Conservation (phyloP, 2,888 invertebrate genomes). For the Bembecia ichneumoniformis region DNA sequence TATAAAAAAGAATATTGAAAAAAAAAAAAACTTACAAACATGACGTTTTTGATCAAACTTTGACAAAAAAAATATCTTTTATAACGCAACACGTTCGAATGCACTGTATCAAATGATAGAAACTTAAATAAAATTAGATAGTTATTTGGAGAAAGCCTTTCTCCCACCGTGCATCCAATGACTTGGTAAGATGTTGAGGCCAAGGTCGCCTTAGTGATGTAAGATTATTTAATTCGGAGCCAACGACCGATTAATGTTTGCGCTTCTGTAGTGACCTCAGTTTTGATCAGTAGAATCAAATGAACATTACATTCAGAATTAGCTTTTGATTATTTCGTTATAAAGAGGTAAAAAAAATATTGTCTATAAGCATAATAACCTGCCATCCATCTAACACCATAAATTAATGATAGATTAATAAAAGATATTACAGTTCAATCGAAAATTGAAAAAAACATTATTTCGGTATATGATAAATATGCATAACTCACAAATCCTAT, state of each 20-base stretch:
- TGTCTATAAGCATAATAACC: too few species aligned
- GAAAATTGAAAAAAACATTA: too few species aligned
- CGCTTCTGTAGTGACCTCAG: not conserved
- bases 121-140: not conserved
- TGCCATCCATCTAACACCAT: too few species aligned
- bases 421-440: too few species aligned
- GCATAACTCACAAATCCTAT: too few species aligned
- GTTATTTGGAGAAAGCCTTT: constrained; percentile 25
- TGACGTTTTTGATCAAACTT: not conserved
- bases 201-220: constrained; percentile 16
- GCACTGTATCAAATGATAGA: not conserved
- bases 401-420: too few species aligned
- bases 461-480: too few species aligned
- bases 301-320: too few species aligned
- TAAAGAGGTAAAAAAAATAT: too few species aligned
- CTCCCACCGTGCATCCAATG: constrained; percentile 20
- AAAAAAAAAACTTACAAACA: not conserved
- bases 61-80: not conserved
- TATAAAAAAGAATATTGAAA: too few species aligned
- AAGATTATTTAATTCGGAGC: constrained; percentile 11
- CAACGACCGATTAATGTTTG: constrained; percentile 12
- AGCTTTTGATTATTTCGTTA: too few species aligned
- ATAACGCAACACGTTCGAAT: not conserved
- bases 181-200: constrained; percentile 7
- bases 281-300: too few species aligned